Evolutionary conservation across 2,797 vertebrate species (phyloP).

Genomic region (Simalia tracyae): DNA sequence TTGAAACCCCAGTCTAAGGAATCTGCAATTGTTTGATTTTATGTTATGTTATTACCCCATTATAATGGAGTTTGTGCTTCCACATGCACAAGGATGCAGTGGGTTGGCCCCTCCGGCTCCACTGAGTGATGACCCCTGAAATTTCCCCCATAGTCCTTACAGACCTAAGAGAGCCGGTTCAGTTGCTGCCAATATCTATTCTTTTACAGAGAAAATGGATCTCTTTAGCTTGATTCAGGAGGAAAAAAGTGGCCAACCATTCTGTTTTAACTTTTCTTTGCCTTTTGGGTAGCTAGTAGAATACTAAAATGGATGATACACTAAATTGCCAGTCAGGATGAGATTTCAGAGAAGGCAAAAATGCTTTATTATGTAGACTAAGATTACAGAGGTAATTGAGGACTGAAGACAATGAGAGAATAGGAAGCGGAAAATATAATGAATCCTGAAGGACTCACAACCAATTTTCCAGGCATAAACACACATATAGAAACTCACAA

Average conservation of each 20-base stretch:
- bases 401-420: neutral
- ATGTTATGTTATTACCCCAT: slow-evolving; percentile 50
- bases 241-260: neutral
- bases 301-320: neutral
- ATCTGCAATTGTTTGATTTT: slow-evolving; percentile 69
- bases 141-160: neutral
- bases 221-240: neutral
- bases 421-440: neutral
- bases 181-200: neutral
- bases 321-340: neutral
- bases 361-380: neutral
- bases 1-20: slow-evolving; percentile 59
- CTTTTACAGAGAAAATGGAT: neutral
- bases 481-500: too few relatives aligned
- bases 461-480: neutral
- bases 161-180: neutral
- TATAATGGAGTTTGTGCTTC: neutral
- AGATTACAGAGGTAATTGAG: neutral
- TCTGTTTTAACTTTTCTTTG: neutral
- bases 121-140: neutral
- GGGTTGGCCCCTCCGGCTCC: neutral
- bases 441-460: neutral
- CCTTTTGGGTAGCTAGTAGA: neutral
- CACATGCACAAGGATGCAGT: neutral
- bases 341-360: neutral